Evolutionary conservation across 1,140 invertebrate genomes (phyloP).

Genomic region (Cepaea nemoralis): DNA sequence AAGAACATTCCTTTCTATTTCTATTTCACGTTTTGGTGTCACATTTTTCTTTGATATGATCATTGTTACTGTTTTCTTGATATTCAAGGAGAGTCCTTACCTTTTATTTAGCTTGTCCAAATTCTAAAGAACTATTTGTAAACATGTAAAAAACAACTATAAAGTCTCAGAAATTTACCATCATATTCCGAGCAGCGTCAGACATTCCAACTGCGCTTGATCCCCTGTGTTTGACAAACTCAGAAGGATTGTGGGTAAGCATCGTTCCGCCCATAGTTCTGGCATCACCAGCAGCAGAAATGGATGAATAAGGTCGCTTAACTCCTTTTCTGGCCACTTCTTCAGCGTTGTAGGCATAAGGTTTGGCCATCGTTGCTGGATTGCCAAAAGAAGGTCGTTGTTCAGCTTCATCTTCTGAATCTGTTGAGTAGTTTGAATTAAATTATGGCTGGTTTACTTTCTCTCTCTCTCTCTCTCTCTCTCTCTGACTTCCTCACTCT

Average conservation of each 20-base stretch:
- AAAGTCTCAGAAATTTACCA: conserved; percentile 17
- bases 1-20: too few relatives aligned
- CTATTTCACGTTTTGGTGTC: too few relatives aligned
- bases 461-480: not conserved
- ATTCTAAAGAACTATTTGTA: too few relatives aligned
- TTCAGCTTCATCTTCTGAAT: conserved; percentile 36
- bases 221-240: conserved; percentile 24
- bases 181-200: conserved; percentile 35
- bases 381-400: conserved; percentile 34
- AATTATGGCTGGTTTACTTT: not conserved
- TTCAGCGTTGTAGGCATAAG: not conserved
- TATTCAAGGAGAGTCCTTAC: too few relatives aligned
- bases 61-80: too few relatives aligned
- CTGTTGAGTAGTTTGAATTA: conserved; percentile 2
- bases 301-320: not conserved
- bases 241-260: not conserved
- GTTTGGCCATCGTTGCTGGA: not conserved
- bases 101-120: too few relatives aligned
- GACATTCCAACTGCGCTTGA: conserved; percentile 9
- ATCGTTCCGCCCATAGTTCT: not conserved
- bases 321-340: not conserved
- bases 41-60: too few relatives aligned
- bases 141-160: not conserved
- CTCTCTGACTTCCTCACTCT: not conserved
- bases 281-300: conserved; percentile 22